Percentiles rank a stretch among this genome's conserved stretches.
These are phyloP conservation scores for Nasonovia ribisnigri DNA, from an alignment of 2,888 invertebrate genomes.

Conservation along the genomic window DNA sequence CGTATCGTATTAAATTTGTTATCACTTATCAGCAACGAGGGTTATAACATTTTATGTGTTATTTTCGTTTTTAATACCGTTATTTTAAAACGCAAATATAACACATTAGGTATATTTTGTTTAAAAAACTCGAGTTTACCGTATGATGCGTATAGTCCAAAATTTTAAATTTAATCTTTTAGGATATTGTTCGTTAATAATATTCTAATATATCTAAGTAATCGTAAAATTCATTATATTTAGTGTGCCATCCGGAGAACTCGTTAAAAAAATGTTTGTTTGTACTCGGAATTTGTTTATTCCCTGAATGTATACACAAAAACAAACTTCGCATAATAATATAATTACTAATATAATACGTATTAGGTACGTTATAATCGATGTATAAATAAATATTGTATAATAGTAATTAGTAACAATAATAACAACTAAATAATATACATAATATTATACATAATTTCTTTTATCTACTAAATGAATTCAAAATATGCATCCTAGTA, in stretches of 20 bases:
- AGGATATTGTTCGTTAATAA: neutral
- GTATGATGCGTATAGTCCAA: neutral
- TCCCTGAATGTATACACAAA: neutral
- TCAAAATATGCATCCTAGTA: neutral
- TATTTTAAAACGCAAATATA: neutral
- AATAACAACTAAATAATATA: neutral
- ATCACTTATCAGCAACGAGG: neutral
- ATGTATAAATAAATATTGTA: neutral
- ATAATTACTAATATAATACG: neutral
- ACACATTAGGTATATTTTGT: neutral
- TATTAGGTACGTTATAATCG: neutral
- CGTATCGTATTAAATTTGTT: neutral
- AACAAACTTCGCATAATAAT: neutral
- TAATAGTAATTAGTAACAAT: constrained; percentile 21
- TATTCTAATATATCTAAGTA: neutral
- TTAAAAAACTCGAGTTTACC: neutral
- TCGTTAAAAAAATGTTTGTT: neutral
- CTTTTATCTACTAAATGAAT: neutral
- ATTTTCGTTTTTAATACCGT: neutral
- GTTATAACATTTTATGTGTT: neutral
- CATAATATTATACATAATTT: too few relatives aligned
- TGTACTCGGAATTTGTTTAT: neutral
- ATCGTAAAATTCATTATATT: neutral
- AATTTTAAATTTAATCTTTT: neutral
- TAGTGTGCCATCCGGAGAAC: neutral